Evolutionary conservation across 2,113 vertebrate genomes (phyloP), one percentile per base, ranked within the genome.

Genomic region (Pterophyllum scalare): DNA sequence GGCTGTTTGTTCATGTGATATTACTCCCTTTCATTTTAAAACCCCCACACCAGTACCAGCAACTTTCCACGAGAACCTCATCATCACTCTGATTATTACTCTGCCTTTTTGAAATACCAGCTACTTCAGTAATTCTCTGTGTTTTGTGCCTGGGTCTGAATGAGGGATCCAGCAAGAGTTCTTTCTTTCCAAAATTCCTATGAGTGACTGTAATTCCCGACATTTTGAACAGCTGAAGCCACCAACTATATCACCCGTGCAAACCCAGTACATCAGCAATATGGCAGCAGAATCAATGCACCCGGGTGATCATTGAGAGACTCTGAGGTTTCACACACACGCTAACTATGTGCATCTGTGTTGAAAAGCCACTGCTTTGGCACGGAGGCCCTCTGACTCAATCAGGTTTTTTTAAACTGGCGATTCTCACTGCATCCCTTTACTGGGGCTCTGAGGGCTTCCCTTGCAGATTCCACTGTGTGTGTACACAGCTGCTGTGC

Each of bases 401-500:
- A 82, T 91, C 80, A 77, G 54, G 57, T 15, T 85, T 86, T 80
- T 87, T 70, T 56, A 19, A 85, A 74, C 80, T 82, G 59, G 33
- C 31, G 75, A 88, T 90, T 90, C 86, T 87, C 87, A 79, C 82
- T 90, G 75, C 84, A 88, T 91, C 84, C 75, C 80, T 90, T 85
- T 81, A 83, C 89, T 88, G 75, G 80, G 83, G 89, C 87, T 92
- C 91, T 78, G 92, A 94, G 92, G 91, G 90, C 90, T 92, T 94
- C 84, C 89, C 83, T 85, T 81, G 87, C 92, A 94, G 92, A 95
- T 94, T 94, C 86, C 87, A 67, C 87, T 11, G 77, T 90, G 92
- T 96, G 94, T 96, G 94, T 96, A 95, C 94, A 96, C 96, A 96
- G 96, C 95, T 96, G 95, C 90, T 80, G 62, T 79, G 84, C 89